Percentiles rank a stretch among this genome's conserved stretches.
These are phyloP conservation scores for Zeuzera pyrina DNA, from an alignment of 2,888 invertebrate species.

Conservation along the genomic window DNA sequence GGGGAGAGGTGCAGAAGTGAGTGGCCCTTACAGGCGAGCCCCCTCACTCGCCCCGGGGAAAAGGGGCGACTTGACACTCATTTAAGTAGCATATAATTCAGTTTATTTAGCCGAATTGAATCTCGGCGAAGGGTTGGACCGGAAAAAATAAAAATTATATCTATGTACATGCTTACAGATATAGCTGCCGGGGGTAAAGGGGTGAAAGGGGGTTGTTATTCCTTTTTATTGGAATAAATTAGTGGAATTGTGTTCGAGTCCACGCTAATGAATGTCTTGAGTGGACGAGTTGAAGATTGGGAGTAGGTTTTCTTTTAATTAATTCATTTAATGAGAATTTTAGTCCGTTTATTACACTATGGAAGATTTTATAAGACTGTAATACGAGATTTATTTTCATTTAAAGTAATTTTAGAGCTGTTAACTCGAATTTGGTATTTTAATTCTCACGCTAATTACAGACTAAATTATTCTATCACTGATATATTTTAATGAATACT, in stretches of 20 bases:
- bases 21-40: slow-evolving; percentile 41
- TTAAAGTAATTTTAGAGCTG: neutral
- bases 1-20: slow-evolving; percentile 47
- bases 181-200: slow-evolving; percentile 4
- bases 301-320: slow-evolving; percentile 43
- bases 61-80: slow-evolving; percentile 70
- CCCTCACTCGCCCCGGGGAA: slow-evolving; percentile 20
- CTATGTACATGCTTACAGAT: too few species aligned
- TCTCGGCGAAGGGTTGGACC: slow-evolving; percentile 40
- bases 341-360: slow-evolving; percentile 9
- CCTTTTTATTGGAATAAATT: slow-evolving; percentile 65
- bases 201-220: slow-evolving; percentile 25
- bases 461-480: too few species aligned
- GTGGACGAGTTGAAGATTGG: slow-evolving; percentile 32
- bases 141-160: slow-evolving; percentile 3
- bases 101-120: slow-evolving; percentile 73
- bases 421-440: too few species aligned
- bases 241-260: slow-evolving; percentile 49
- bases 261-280: slow-evolving; percentile 55
- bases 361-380: slow-evolving; percentile 3
- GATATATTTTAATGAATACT: too few species aligned
- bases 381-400: slow-evolving; percentile 3
- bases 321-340: slow-evolving; percentile 23
- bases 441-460: too few species aligned
- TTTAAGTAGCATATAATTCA: slow-evolving; percentile 82